phyloP scores from a whole-genome alignment of 2,797 vertebrate species.

The Crenuchus spilurus region DNA sequence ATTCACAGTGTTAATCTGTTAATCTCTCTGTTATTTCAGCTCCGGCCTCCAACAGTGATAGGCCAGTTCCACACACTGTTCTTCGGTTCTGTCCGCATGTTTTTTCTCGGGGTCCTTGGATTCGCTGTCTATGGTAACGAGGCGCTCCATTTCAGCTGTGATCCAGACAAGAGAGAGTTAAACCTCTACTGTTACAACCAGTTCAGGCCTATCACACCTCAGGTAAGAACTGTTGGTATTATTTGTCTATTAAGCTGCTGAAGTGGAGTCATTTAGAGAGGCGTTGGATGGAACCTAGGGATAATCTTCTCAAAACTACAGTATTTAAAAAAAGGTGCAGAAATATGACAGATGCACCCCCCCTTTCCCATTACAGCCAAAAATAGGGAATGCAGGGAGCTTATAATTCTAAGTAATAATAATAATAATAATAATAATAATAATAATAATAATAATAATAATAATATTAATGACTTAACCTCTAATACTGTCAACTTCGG shows the following conservation, averaged over 20 bases:
- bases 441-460: no score
- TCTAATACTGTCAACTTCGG: no score
- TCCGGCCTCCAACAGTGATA: constrained; percentile 87
- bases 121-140: constrained; percentile 89
- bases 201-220: constrained; percentile 88
- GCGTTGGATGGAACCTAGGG: no score
- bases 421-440: no score
- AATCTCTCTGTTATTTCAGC: constrained; percentile 68
- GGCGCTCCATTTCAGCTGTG: constrained; percentile 89
- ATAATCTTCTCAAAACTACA: no score
- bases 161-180: constrained; percentile 85
- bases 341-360: no score
- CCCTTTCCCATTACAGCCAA: no score
- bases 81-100: constrained; percentile 87
- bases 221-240: constrained; percentile 70
- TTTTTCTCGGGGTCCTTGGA: constrained; percentile 87
- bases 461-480: no score
- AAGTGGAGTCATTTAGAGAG: no score
- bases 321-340: no score
- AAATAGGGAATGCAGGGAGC: no score
- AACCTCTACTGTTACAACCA: constrained; percentile 92
- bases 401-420: no score
- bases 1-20: not conserved
- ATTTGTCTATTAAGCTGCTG: not conserved
- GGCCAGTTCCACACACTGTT: constrained; percentile 92